Conservation (phyloP, 2,797 vertebrate species). For the Enteromius argenteus region DNA sequence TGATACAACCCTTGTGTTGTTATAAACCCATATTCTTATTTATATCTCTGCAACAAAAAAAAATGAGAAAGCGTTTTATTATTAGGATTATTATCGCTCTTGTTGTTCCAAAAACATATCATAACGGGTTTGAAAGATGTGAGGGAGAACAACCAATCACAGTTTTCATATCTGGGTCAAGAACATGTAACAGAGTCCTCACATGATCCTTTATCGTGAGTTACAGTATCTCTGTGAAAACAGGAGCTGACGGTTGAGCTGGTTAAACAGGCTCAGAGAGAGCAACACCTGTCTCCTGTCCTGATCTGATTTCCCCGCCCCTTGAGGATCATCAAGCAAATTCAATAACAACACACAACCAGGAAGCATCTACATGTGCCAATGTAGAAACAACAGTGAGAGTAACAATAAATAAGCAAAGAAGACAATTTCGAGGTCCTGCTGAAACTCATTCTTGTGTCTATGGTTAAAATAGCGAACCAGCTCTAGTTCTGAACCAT, state of each 20-base stretch:
- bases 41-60: not conserved
- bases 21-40: too few species aligned
- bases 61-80: not conserved
- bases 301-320: not conserved
- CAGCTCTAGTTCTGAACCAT: not conserved
- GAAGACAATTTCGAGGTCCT: not conserved
- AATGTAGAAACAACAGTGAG: not conserved
- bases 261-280: not conserved
- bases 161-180: conserved; percentile 8
- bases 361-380: not conserved
- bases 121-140: not conserved
- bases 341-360: not conserved
- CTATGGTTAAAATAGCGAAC: too few species aligned
- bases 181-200: not conserved
- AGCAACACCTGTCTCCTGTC: not conserved
- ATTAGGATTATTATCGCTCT: not conserved
- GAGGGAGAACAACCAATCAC: not conserved
- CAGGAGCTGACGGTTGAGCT: not conserved
- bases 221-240: not conserved
- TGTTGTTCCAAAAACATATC: not conserved
- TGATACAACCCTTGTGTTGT: not conserved
- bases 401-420: not conserved
- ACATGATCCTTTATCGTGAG: not conserved
- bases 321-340: not conserved
- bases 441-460: not conserved